Evolutionary conservation across 2,797 vertebrate genomes (phyloP).

Genomic region (Hylomyscus alleni): DNA sequence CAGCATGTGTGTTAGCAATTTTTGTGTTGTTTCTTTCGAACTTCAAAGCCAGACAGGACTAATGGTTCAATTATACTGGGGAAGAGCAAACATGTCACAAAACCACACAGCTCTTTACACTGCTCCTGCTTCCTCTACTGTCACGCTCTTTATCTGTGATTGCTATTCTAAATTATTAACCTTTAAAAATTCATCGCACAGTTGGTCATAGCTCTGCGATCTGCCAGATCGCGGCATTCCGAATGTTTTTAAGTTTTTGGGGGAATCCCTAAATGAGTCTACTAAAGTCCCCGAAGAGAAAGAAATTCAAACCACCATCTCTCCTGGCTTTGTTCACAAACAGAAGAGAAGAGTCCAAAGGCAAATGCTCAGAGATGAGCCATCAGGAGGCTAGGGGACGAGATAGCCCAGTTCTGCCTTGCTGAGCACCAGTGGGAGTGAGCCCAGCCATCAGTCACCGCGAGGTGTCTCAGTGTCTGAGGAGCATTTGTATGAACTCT

Average conservation of each 20-base stretch:
- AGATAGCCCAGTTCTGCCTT: slow-evolving; percentile 61
- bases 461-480: slow-evolving; percentile 78
- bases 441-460: slow-evolving; percentile 71
- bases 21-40: slow-evolving; percentile 69
- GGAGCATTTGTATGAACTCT: slow-evolving; percentile 83
- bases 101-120: slow-evolving; percentile 53
- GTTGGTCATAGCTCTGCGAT: background rate
- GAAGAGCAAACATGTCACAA: slow-evolving; percentile 42
- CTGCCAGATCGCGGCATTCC: slow-evolving; percentile 68
- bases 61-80: slow-evolving; percentile 7
- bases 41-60: slow-evolving; percentile 65
- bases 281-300: slow-evolving; percentile 71
- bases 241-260: slow-evolving; percentile 50
- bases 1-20: slow-evolving; percentile 44
- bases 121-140: slow-evolving; percentile 20
- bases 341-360: slow-evolving; percentile 47
- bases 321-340: slow-evolving; percentile 69
- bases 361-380: slow-evolving; percentile 79
- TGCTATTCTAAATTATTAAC: slow-evolving; percentile 67
- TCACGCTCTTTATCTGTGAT: slow-evolving; percentile 33
- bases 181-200: slow-evolving; percentile 49
- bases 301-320: slow-evolving; percentile 85
- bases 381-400: slow-evolving; percentile 74
- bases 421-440: slow-evolving; percentile 72
- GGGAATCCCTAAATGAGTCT: slow-evolving; percentile 59